A percentile compares a stretch with the other conserved stretches of the same genome.
Conservation (phyloP, 2,113 vertebrate species). For the Columba livia region DNA sequence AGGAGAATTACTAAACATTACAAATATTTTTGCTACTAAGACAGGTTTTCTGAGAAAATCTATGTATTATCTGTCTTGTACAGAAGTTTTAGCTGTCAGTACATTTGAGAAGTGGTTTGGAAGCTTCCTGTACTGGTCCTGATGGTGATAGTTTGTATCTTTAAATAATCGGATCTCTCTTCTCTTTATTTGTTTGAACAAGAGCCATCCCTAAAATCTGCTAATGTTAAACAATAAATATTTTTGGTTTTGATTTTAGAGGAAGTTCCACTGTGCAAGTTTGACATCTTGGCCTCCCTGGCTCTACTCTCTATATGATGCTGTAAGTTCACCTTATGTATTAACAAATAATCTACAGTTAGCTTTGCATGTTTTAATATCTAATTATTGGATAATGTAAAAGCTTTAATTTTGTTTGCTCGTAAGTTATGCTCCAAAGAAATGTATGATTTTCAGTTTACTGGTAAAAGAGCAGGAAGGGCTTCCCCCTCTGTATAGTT, state of each 20-base stretch:
- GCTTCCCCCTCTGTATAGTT: background rate
- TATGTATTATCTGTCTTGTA: background rate
- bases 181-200: background rate
- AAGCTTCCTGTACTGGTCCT: background rate
- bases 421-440: background rate
- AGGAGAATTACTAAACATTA: background rate
- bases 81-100: background rate
- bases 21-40: background rate
- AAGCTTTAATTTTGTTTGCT: background rate
- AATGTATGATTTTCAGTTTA: background rate
- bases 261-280: slow-evolving; percentile 91
- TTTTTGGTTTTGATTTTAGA: slow-evolving; percentile 76
- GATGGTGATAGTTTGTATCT: background rate
- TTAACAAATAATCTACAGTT: background rate
- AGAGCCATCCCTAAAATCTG: background rate
- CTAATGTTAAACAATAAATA: background rate
- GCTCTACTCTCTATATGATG: slow-evolving; percentile 95
- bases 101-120: background rate
- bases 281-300: slow-evolving; percentile 96
- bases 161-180: background rate
- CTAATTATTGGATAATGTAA: background rate
- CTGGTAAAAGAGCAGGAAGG: background rate
- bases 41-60: background rate
- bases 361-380: background rate
- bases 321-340: slow-evolving; percentile 80